Percentiles rank a stretch among this genome's conserved stretches.
Conservation (phyloP, 92 coral and sea anemone species). For the Anthopleura xanthogrammica region DNA sequence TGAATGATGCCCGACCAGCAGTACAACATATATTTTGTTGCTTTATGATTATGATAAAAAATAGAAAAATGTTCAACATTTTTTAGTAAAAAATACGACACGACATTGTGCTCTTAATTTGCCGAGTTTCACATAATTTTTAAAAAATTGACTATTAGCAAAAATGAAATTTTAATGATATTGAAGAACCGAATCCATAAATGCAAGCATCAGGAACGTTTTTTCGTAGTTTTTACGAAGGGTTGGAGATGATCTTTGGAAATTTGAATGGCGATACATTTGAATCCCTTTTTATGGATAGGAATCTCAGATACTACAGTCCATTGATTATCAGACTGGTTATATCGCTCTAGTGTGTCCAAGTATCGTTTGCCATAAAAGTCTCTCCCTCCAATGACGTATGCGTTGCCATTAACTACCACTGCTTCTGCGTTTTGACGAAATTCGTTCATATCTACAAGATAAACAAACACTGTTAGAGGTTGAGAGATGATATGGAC, state of each 20-base stretch:
- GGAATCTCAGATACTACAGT: constrained; percentile 49
- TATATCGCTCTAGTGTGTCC: constrained; percentile 72
- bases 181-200: too few species aligned
- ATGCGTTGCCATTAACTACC: constrained; percentile 41
- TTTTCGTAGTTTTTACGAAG: not conserved
- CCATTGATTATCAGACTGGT: constrained; percentile 61
- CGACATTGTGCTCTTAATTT: too few species aligned
- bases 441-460: constrained; percentile 59
- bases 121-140: too few species aligned
- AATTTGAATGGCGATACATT: constrained; percentile 42
- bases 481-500: too few species aligned
- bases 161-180: too few species aligned
- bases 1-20: too few species aligned
- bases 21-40: too few species aligned
- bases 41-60: too few species aligned
- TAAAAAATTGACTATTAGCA: too few species aligned
- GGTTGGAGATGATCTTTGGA: constrained; percentile 40
- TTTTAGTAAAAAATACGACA: too few species aligned
- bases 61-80: too few species aligned
- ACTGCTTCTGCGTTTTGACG: constrained; percentile 92
- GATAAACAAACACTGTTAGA: not conserved
- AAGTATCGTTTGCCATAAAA: constrained; percentile 56
- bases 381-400: constrained; percentile 87
- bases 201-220: not conserved
- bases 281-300: constrained; percentile 60